Evolutionary conservation across 2,113 vertebrate species (phyloP), one percentile per base, ranked within the genome.

Genomic region (Thalassoma bifasciatum): DNA sequence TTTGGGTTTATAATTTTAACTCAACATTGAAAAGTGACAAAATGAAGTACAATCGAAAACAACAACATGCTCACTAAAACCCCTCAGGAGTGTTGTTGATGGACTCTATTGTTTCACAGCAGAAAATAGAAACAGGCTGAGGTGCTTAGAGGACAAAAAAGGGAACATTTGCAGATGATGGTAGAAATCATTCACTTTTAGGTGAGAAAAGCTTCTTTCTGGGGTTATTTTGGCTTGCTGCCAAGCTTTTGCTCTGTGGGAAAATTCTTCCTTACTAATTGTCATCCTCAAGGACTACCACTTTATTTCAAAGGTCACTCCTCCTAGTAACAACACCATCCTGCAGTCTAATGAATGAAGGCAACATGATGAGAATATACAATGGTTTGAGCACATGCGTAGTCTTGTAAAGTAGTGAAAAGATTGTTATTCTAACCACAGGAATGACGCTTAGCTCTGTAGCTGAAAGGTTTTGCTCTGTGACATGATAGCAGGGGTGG

Each of bases 361-460:
- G 38, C 19, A 22, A 42, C 73, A 70, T 60, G 56, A 13, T 42
- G 58, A 53, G 67, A 81, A 71, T 83, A 38, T 24, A 42, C 37
- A 56, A 52, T 19, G 53, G 54, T 71, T 67, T 63, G 64, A 66
- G 61, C 17, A 53, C 64, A 59, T 42, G 16, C 42, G 60, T 30
- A 36, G 34, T 37, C 14, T 21, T 37, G 16, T 22, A 46, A 23
- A 66, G 59, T 10, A 72, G 22, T 22, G 5, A 30, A 47, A 2
- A 59, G 57, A 51, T n/a, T 56, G 17, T 37, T 61, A 13, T 49
- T 53, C 24, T 70, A 38, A 47, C 61, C 22, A 75, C 71, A 64
- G 72, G 47, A 57, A 38, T 51, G 62, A 77, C 62, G 65, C 66
- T 86, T 54, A 62, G 49, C 69, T 77, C 72, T 56, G 38, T 5